phyloP scores from a whole-genome alignment of 1,140 invertebrate genomes.

The Pissodes strobi region DNA sequence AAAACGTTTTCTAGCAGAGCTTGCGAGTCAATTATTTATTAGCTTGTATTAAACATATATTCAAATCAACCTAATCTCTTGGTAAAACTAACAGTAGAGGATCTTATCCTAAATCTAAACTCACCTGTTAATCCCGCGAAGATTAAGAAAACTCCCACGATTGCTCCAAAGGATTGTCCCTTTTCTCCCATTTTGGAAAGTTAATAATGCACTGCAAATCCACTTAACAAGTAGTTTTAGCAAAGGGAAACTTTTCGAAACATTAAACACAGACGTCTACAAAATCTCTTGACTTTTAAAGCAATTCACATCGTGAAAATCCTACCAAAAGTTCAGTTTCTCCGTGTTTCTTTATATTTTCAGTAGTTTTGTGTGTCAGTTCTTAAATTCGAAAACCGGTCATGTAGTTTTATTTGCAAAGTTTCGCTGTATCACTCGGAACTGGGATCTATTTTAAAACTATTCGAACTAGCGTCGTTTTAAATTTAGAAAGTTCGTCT shows the following conservation, averaged over 20 bases:
- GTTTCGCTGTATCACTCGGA: conserved; percentile 2
- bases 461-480: conserved; percentile 27
- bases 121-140: conserved; percentile 23
- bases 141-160: conserved; percentile 8
- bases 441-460: conserved; percentile 27
- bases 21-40: too few species aligned
- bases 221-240: conserved; percentile 18
- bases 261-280: conserved; percentile 21
- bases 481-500: conserved; percentile 28
- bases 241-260: conserved; percentile 27
- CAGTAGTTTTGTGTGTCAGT: conserved; percentile 8
- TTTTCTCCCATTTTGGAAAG: conserved; percentile 23
- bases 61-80: too few species aligned
- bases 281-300: conserved; percentile 9
- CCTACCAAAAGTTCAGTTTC: conserved; percentile 1
- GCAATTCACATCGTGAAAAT: conserved; percentile 27
- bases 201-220: conserved; percentile 29
- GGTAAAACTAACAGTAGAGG: too few species aligned
- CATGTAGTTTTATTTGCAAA: conserved; percentile 27
- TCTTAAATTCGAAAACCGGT: conserved; percentile 18
- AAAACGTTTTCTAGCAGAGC: too few species aligned
- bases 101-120: too few species aligned
- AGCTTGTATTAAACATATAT: too few species aligned
- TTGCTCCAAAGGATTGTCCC: conserved; percentile 2
- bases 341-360: conserved; percentile 4